Base-by-base conservation (phyloP, 1,140 invertebrate species). In the Drosophila seguyi region DNA sequence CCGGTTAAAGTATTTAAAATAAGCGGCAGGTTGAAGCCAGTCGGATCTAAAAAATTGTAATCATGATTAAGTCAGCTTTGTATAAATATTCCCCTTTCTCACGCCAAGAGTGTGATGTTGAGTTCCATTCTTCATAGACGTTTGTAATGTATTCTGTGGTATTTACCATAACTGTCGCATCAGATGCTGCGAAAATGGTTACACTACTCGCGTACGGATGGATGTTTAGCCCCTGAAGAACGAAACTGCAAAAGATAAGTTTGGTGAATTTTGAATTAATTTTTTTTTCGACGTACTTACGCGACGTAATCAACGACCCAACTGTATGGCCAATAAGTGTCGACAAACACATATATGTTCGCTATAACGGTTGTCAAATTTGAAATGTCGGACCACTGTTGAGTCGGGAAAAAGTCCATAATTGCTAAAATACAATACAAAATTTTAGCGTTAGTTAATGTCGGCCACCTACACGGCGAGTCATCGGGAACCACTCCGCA, bases 331-430 rank as follows among this genome's bases (percentile, higher is more conserved):
- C 95, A 96, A 13, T 92, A 92, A 0, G 94, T 93, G 81, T 97
- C 96, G 16, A 96, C 60, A 45, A 95, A 95, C 36, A 97, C 94
- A 63, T 94, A 95, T 4, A 97, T 76, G 90, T 96, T 94, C 4
- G 94, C 93, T 59, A 80, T 85, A 25, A 93, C 93, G 0, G 93
- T 83, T 44, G 94, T 92, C 69, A 84, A 77, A 57, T 93, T 93
- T 36, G 91, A 93, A 58, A 94, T 91, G 68, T 92, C 78, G 11
- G 72, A 60, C 22, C 45, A 42, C 6, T 58, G 47, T 6, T 65
- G 59, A 6, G 27, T 34, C 18, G 79, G 74, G 58, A 85, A 90
- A 25, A 20, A 67, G 53, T 90, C 85, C 78, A 90, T 85, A 18
- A 31, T 42, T 3, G 14, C 85, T 88, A 67, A 57, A 81, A 53